Evolutionary conservation across 35 echinoderm and acorn worm species (phyloP).

Genomic region (Acanthaster planci): DNA sequence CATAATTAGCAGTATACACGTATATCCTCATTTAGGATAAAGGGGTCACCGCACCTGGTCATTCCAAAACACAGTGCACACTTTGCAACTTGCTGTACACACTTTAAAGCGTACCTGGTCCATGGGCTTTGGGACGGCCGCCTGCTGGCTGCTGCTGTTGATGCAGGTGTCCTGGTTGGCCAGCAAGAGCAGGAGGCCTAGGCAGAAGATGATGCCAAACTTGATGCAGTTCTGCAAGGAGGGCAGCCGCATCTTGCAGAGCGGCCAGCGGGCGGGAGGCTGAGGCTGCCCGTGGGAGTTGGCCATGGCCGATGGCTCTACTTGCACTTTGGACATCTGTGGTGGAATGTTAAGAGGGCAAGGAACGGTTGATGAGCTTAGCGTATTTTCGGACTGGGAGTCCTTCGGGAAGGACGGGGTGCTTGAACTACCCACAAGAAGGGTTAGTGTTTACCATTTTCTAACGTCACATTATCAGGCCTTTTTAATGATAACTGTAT

Average conservation of each 20-base stretch:
- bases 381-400: neutral
- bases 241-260: constrained; percentile 51
- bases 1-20: no score
- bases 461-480: no score
- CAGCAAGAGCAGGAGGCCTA: constrained; percentile 73
- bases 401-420: no score
- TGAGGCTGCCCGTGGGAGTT: constrained; percentile 17
- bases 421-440: no score
- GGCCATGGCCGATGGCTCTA: neutral
- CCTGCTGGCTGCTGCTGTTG: constrained; percentile 39
- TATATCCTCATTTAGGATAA: no score
- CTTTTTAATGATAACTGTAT: no score
- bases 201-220: constrained; percentile 72
- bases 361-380: neutral
- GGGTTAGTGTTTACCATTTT: no score
- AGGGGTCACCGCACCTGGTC: no score
- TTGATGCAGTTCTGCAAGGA: constrained; percentile 75
- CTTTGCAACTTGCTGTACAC: no score
- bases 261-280: neutral
- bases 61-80: no score
- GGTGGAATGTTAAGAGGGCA: no score
- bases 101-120: neutral
- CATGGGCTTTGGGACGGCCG: neutral
- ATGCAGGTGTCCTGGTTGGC: constrained; percentile 86
- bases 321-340: no score